Conservation (phyloP, 2,797 vertebrate genomes). For the Basileuterus tristriatus region DNA sequence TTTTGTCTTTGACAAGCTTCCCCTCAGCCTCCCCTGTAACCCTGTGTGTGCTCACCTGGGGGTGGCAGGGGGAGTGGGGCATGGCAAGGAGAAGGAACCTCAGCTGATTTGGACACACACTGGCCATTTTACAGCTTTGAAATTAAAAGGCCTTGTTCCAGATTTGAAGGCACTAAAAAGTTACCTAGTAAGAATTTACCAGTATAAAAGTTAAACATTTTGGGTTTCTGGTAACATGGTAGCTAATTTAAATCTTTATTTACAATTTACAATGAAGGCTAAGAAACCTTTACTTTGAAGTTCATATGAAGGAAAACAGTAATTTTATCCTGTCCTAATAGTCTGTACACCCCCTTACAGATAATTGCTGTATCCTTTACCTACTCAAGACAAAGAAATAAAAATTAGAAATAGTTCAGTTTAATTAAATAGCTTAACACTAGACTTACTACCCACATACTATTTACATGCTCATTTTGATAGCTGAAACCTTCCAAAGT, state of each 20-base stretch:
- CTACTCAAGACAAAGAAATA: not conserved
- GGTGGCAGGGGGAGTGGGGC: not conserved
- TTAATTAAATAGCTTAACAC: not conserved
- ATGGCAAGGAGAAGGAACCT: not conserved
- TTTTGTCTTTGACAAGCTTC: not conserved
- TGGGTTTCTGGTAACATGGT: not conserved
- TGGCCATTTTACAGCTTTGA: not conserved
- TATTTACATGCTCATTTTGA: not conserved
- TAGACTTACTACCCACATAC: not conserved
- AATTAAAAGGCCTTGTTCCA: not conserved
- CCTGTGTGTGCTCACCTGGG: accelerated
- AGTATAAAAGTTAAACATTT: not conserved
- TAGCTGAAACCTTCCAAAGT: not conserved
- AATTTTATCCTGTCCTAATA: not conserved
- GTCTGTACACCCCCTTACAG: not conserved
- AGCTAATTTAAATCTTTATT: not conserved
- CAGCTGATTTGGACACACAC: not conserved
- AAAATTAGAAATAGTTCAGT: not conserved
- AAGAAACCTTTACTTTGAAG: not conserved
- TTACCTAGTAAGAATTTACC: not conserved
- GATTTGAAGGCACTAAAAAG: not conserved
- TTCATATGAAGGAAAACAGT: not conserved
- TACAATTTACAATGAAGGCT: not conserved
- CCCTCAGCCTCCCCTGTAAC: not conserved
- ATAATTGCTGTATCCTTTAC: not conserved